Base-by-base conservation (phyloP, 2,113 vertebrate genomes). In the Hydrochoerus hydrochaeris region DNA sequence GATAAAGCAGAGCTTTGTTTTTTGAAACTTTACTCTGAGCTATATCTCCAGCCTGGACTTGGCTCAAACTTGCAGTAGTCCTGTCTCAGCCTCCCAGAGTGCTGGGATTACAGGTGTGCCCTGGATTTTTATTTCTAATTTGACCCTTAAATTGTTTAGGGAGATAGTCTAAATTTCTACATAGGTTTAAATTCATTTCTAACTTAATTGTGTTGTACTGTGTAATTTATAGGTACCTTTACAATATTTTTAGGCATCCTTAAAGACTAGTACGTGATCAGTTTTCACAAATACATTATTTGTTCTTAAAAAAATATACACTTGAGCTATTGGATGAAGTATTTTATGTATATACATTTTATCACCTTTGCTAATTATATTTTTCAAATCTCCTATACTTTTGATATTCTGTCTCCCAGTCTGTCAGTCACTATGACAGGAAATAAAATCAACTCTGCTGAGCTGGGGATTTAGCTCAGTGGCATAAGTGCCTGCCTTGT, bases 81-180 rank as follows among this genome's bases (percentile, higher is more conserved):
- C 22, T 41, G 38, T 38, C 71, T 44, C 38, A 41, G 71, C 71
- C 20, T 44, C 4, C 69, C 22, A 73, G 69, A 44, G 38, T 41
- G 38, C 38, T 24, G 22, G 22, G 22, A 73, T 73, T 73, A 73
- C 22, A 73, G 71, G 71, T 73, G 71, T 41, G 38, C 71, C 67
- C 38, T 24, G 38, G 38, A 4, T 73, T 41, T 44, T 77, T 63
- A 84, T 75, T 85, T 86, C 73, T 84, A 57, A 90, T 65, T 94
- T 90, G 57, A 65, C 22, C 22, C 28, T 57, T 90, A 85, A 84
- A n/a, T 88, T 88, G 52, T 90, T 85, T 90, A 44, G 57, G 10
- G 38, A 52, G 35, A 84, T 84, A 94, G 75, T 57, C 49, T 77
- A 65, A 28, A 90, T 85, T 94, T 85, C 58, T 85, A 85, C 75